Base-by-base conservation (phyloP, 2,797 vertebrate genomes). In the Protosalanx chinensis region DNA sequence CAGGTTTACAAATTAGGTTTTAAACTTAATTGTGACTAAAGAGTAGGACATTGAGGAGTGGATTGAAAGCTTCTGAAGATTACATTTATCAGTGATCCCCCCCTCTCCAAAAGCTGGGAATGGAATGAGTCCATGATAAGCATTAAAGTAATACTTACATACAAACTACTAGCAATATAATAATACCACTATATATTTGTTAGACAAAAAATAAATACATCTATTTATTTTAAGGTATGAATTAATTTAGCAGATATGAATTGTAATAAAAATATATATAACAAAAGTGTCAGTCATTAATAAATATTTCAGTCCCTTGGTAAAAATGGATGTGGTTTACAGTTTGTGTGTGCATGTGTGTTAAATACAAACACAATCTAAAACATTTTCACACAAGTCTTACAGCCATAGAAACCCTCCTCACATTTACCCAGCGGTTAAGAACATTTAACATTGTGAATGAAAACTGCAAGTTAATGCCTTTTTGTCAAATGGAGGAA, bases 1-100 rank as follows among this genome's bases (percentile, higher is more conserved):
- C 93, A 93, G 93, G 93, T 93, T 95, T 93, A 95, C 85, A 95
- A 97, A 95, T 94, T 93, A 95, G 93, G 94, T 91, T 91, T 93
- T 92, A 93, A 91, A 90, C 90, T 89, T 91, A 91, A 93, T 92
- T 93, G 87, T 91, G 92, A 91, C 93, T 91, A 91, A 93, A 93
- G 90, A 88, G 88, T 90, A 91, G 91, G 92, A 90, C 91, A 93
- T 93, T 92, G 85, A 92, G 91, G 89, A 91, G 79, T 68, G 84
- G 87, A 82, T 90, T 92, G 91, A 93, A 91, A 58, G 18, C 32
- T n/a, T 91, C 93, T 93, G 92, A 94, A 96, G 94, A 97, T 97
- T 95, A 95, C 84, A 78, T 76, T 75, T 88, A 51, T 90, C 81
- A 81, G 93, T 95, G 97, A 92, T 90, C 90, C 87, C 81, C 87